phyloP scores from a whole-genome alignment of 2,797 vertebrate genomes.

The Halcyon badia region DNA sequence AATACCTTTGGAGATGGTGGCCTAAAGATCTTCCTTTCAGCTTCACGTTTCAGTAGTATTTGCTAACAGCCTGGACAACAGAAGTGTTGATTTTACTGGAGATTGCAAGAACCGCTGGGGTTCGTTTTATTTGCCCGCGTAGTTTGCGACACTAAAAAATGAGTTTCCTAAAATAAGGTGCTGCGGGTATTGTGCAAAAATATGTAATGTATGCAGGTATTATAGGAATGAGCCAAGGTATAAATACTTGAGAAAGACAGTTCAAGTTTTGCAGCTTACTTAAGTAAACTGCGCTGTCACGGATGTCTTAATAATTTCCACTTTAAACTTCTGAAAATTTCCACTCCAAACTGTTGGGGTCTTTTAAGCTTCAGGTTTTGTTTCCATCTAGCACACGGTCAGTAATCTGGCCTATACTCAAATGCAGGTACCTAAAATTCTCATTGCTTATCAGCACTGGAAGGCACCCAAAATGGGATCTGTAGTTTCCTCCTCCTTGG shows the following conservation, averaged over 20 bases:
- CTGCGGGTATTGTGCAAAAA: background rate
- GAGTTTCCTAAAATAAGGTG: background rate
- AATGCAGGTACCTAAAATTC: background rate
- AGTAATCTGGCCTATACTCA: background rate
- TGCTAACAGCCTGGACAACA: background rate
- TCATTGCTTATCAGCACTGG: background rate
- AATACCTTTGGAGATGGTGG: background rate
- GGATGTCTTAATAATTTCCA: background rate
- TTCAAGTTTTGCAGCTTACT: background rate
- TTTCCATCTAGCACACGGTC: background rate
- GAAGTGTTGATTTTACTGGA: background rate
- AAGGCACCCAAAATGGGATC: background rate
- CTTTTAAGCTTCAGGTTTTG: background rate
- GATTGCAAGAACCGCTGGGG: background rate
- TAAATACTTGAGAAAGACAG: background rate
- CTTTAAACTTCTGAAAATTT: background rate
- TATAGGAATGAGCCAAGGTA: background rate
- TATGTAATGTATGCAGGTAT: accelerated
- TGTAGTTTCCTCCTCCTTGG: background rate
- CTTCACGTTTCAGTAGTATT: background rate
- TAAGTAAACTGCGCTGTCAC: background rate
- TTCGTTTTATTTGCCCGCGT: background rate
- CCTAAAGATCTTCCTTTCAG: background rate
- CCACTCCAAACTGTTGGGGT: background rate
- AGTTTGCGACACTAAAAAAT: background rate